Evolutionary conservation across 2,113 vertebrate genomes (phyloP).

Genomic region (Corynorhinus townsendii): DNA sequence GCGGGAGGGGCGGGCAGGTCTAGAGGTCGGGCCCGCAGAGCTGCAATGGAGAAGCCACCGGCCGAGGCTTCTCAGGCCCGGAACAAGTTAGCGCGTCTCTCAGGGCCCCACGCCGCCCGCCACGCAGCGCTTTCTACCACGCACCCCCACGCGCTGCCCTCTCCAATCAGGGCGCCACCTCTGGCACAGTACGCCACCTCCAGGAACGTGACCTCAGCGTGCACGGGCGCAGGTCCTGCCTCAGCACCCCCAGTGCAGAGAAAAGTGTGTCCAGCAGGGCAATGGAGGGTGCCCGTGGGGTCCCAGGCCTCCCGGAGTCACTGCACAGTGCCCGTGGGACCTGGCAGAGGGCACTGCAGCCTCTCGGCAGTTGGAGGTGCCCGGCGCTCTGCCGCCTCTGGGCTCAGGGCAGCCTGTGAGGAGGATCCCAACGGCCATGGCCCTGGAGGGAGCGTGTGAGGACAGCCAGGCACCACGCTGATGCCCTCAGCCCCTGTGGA

Average conservation of each 20-base stretch:
- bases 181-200: background rate
- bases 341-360: background rate
- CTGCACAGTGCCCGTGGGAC: background rate
- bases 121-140: background rate
- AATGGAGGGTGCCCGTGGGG: background rate
- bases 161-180: background rate
- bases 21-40: background rate
- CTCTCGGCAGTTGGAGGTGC: background rate
- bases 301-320: background rate
- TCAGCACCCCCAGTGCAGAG: background rate
- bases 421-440: background rate
- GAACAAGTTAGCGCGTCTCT: background rate
- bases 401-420: background rate
- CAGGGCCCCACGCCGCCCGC: too few species aligned
- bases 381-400: background rate
- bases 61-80: background rate
- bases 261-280: background rate
- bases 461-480: rapidly evolving
- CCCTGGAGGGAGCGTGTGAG: background rate
- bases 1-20: background rate
- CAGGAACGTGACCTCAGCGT: background rate
- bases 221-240: background rate
- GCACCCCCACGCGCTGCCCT: background rate
- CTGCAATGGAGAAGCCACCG: background rate
- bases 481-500: rapidly evolving